A percentile compares a stretch with the other conserved stretches of the same genome.
Evolutionary conservation across 92 coral and sea anemone genomes (phyloP).

Genomic region (Zoanthus solanderi): DNA sequence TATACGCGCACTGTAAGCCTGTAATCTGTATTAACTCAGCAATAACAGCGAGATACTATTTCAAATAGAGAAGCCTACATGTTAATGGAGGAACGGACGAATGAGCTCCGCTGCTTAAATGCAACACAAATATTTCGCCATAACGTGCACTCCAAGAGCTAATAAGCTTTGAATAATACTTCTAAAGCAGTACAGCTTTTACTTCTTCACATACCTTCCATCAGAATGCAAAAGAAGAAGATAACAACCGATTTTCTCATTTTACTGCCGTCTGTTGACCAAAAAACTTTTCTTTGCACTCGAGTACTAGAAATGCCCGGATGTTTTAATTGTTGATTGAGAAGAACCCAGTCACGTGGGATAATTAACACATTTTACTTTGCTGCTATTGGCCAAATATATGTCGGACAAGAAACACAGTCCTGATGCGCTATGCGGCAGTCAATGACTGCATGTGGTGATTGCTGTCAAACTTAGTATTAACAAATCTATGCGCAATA

Average conservation of each 20-base stretch:
- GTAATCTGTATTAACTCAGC: not conserved
- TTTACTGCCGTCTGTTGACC: not conserved
- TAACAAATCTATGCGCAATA: no score
- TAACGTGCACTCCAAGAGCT: not conserved
- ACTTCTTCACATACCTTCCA: slow-evolving; percentile 22
- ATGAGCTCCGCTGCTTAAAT: slow-evolving; percentile 27
- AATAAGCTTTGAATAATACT: not conserved
- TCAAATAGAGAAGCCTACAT: slow-evolving; percentile 36
- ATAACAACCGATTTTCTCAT: not conserved
- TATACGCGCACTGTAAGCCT: not conserved
- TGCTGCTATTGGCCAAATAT: slow-evolving; percentile 7
- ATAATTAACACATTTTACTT: slow-evolving; percentile 20
- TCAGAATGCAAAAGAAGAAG: not conserved
- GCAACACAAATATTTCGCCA: slow-evolving; percentile 22
- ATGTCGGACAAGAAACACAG: not conserved
- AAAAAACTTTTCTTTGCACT: slow-evolving; percentile 15
- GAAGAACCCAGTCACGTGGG: slow-evolving; percentile 40
- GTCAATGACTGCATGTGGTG: no score
- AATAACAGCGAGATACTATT: slow-evolving; percentile 37
- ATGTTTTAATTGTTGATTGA: slow-evolving; percentile 34
- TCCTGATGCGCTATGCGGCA: not conserved
- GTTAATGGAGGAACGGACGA: slow-evolving; percentile 15
- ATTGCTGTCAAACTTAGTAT: no score
- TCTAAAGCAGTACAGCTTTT: not conserved
- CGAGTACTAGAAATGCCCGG: slow-evolving; percentile 37